Evolutionary conservation across 2,797 vertebrate species (phyloP).

Genomic region (Borostomias antarcticus): DNA sequence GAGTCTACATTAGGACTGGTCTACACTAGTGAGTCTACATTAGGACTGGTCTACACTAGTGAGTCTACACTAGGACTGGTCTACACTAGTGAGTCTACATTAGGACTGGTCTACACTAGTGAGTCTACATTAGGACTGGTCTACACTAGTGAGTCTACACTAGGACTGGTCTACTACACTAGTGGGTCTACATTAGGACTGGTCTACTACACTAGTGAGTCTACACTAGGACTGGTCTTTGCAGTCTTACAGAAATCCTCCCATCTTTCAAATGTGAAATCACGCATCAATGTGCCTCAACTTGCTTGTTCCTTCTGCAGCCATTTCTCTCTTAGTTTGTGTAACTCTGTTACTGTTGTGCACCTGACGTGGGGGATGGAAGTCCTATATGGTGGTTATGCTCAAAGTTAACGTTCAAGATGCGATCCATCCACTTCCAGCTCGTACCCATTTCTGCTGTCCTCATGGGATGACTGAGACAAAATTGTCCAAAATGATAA

Average conservation of each 20-base stretch:
- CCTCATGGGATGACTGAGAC: no score
- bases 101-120: not conserved
- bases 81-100: not conserved
- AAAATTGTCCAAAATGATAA: no score
- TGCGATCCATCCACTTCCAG: no score
- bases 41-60: not conserved
- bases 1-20: not conserved
- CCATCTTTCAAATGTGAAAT: constrained; percentile 35
- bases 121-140: not conserved
- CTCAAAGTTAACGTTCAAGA: no score
- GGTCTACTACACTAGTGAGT: no score
- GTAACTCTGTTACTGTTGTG: constrained; percentile 43
- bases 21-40: not conserved
- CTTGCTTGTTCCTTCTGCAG: constrained; percentile 57
- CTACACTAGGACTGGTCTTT: not conserved
- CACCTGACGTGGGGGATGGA: not conserved
- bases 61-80: no score
- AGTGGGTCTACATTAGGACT: no score
- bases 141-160: not conserved
- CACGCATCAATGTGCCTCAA: constrained; percentile 68
- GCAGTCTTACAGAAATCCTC: constrained; percentile 10
- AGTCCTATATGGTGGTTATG: no score
- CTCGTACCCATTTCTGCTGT: no score
- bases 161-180: not conserved
- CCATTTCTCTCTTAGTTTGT: constrained; percentile 67